phyloP scores from a whole-genome alignment of 2,888 invertebrate genomes.

The Dryomyza anilis region DNA sequence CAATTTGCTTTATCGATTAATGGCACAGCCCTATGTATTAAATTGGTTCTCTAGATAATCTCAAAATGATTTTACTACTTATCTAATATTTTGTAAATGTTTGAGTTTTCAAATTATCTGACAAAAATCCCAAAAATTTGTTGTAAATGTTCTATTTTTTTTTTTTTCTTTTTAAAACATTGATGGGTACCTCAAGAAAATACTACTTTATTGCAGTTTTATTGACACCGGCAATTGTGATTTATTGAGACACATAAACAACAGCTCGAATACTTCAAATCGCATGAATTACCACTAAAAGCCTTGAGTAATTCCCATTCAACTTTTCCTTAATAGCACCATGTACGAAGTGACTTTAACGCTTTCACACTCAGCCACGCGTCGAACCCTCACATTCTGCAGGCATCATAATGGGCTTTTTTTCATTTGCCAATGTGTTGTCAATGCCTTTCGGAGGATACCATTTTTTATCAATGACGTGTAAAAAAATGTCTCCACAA shows the following conservation, averaged over 20 bases:
- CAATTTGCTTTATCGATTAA: no score
- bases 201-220: no score
- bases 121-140: no score
- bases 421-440: slow-evolving; percentile 33
- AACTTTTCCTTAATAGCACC: neutral
- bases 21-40: no score
- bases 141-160: no score
- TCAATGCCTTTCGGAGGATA: slow-evolving; percentile 40
- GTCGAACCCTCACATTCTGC: neutral
- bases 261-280: slow-evolving; percentile 43
- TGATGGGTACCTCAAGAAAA: no score
- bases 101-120: no score
- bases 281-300: slow-evolving; percentile 23
- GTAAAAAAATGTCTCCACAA: slow-evolving; percentile 17
- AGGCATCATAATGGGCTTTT: slow-evolving; percentile 20
- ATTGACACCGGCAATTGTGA: slow-evolving; percentile 37
- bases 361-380: neutral
- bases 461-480: slow-evolving; percentile 34
- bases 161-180: no score
- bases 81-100: no score
- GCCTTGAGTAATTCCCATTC: slow-evolving; percentile 24
- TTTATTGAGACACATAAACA: slow-evolving; percentile 53
- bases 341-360: neutral
- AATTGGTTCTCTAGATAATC: no score
- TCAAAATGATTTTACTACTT: no score